These are phyloP conservation scores for Bellardia bayeri DNA, from an alignment of 2,888 invertebrate genomes.

Conservation along the genomic window DNA sequence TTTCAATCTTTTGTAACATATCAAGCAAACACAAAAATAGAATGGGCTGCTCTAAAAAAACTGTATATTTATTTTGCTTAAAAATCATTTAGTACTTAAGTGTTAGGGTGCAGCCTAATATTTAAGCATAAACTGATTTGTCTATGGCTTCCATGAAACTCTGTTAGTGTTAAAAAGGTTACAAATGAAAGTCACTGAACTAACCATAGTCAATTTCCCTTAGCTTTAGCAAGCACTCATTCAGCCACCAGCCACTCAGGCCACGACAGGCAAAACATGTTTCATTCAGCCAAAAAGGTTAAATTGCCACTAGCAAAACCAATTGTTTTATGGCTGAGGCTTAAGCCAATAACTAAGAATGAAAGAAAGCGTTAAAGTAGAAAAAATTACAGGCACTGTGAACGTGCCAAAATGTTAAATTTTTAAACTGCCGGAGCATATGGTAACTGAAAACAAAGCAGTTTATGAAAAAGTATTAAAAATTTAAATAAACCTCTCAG, in stretches of 20 bases:
- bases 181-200: constrained; percentile 68
- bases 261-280: constrained; percentile 17
- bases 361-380: constrained; percentile 4
- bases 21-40: background rate
- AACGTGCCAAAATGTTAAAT: constrained; percentile 69
- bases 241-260: background rate
- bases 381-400: background rate
- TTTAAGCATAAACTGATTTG: background rate
- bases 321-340: constrained; percentile 70
- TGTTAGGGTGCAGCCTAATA: background rate
- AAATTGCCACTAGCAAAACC: constrained; percentile 63
- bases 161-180: constrained; percentile 48
- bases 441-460: constrained; percentile 35
- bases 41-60: background rate
- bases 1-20: constrained; percentile 15
- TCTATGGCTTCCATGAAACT: background rate
- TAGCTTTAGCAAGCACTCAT: background rate
- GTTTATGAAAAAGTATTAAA: background rate
- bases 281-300: constrained; percentile 68
- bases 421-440: constrained; percentile 63
- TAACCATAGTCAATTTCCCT: constrained; percentile 54
- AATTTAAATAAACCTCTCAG: background rate
- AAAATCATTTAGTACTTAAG: background rate
- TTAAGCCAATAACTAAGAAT: constrained; percentile 62
- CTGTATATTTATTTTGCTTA: no score